Percentiles rank a stretch among this genome's conserved stretches.
Evolutionary conservation across 2,888 invertebrate species (phyloP).

Genomic region (Zootermopsis nevadensis): DNA sequence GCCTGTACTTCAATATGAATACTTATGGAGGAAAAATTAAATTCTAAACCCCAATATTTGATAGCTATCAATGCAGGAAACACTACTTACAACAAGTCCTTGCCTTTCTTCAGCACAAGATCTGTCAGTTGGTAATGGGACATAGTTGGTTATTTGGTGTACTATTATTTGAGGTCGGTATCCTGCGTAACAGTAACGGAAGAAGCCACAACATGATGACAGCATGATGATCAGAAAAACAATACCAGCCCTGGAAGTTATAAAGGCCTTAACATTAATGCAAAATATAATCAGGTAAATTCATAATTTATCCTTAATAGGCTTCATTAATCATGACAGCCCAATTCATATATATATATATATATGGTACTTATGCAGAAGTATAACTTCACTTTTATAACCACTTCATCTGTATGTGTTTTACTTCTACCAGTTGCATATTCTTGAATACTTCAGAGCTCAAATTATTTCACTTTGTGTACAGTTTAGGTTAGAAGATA

Average conservation of each 20-base stretch:
- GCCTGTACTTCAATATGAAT: no score
- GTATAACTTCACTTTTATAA: no score
- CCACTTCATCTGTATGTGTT: no score
- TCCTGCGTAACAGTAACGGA: slow-evolving; percentile 57
- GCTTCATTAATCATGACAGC: not conserved
- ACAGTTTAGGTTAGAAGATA: no score
- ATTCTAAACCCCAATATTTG: no score
- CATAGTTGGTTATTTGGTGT: slow-evolving; percentile 53
- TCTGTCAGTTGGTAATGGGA: slow-evolving; percentile 52
- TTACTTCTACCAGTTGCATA: no score
- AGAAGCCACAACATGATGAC: slow-evolving; percentile 58
- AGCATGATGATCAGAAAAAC: slow-evolving; percentile 56
- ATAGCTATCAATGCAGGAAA: no score
- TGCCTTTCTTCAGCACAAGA: slow-evolving; percentile 47
- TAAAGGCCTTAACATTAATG: not conserved
- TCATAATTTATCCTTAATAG: not conserved
- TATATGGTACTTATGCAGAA: no score
- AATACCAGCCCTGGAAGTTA: slow-evolving; percentile 55
- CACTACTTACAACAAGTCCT: slow-evolving; percentile 49
- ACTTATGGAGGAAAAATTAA: no score
- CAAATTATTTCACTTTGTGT: no score
- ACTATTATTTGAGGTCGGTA: slow-evolving; percentile 53
- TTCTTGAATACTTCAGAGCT: no score
- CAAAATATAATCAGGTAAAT: not conserved
- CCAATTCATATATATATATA: no score